These are phyloP conservation scores for Anarhynchus alexandrinus DNA, from an alignment of 2,113 vertebrate species.

Conservation along the genomic window DNA sequence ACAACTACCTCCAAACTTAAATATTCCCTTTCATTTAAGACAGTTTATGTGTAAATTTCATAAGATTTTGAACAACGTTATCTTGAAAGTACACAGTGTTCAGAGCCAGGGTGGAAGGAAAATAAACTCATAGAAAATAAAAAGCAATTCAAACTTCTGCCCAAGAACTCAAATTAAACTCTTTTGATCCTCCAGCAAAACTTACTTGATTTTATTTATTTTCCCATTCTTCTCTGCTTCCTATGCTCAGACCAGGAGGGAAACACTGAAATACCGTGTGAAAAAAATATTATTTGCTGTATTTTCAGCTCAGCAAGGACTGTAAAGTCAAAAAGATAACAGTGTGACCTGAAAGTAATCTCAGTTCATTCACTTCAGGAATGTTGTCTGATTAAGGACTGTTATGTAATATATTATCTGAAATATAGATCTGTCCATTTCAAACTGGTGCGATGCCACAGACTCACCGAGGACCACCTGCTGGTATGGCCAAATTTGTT, in stretches of 20 bases:
- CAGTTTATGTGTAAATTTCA: conserved; percentile 24
- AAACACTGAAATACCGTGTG: background rate
- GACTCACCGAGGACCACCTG: background rate
- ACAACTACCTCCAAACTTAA: conserved; percentile 34
- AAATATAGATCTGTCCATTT: background rate
- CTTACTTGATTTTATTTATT: conserved; percentile 48
- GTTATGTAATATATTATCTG: background rate
- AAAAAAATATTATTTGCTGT: background rate
- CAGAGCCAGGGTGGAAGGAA: conserved; percentile 32
- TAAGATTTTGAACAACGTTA: conserved; percentile 50
- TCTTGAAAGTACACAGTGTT: conserved; percentile 36
- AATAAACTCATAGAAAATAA: conserved; percentile 54
- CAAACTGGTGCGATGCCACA: background rate
- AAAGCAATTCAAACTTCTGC: conserved; percentile 20
- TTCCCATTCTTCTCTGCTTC: conserved; percentile 51
- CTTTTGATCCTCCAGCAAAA: conserved; percentile 48
- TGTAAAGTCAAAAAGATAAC: conserved; percentile 15
- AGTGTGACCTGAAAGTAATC: background rate
- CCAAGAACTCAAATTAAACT: conserved; percentile 16
- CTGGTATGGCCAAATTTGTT: background rate
- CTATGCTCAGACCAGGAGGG: background rate
- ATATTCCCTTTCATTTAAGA: conserved; percentile 39
- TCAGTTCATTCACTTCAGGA: background rate
- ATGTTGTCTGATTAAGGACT: background rate
- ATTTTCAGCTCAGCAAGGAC: background rate